These are phyloP conservation scores for Ectemnius cavifrons DNA, from an alignment of 2,888 invertebrate species.

Conservation along the genomic window DNA sequence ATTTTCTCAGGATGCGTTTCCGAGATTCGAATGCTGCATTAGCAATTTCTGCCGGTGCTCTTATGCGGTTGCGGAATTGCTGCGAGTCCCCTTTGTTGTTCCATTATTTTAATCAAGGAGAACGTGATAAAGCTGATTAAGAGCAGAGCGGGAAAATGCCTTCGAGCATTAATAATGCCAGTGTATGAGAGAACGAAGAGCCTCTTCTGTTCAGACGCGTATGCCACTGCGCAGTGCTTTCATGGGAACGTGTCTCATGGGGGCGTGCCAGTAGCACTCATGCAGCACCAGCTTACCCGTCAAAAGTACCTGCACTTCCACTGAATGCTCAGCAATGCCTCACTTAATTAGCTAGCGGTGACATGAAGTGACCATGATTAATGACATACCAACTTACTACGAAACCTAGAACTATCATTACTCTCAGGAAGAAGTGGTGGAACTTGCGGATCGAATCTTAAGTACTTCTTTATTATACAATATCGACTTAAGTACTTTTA, in stretches of 20 bases:
- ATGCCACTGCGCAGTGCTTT: no score
- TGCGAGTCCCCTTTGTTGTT: conserved; percentile 5
- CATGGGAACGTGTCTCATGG: no score
- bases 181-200: background rate
- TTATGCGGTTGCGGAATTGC: background rate
- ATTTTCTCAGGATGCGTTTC: conserved; percentile 1
- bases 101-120: conserved; percentile 16
- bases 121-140: conserved; percentile 22
- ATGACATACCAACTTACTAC: no score
- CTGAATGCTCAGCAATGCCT: no score
- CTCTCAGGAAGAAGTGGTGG: no score
- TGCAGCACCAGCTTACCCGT: background rate
- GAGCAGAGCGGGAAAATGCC: background rate
- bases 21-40: conserved; percentile 2
- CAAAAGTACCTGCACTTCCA: no score
- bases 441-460: no score
- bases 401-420: no score
- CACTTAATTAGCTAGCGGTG: no score
- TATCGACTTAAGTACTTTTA: no score
- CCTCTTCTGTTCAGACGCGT: background rate
- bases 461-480: no score
- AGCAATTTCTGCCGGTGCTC: conserved; percentile 6
- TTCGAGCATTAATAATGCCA: background rate
- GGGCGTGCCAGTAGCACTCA: background rate
- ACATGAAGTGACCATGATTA: no score